phyloP scores from a whole-genome alignment of 2,113 vertebrate species.

The Lates calcarifer region DNA sequence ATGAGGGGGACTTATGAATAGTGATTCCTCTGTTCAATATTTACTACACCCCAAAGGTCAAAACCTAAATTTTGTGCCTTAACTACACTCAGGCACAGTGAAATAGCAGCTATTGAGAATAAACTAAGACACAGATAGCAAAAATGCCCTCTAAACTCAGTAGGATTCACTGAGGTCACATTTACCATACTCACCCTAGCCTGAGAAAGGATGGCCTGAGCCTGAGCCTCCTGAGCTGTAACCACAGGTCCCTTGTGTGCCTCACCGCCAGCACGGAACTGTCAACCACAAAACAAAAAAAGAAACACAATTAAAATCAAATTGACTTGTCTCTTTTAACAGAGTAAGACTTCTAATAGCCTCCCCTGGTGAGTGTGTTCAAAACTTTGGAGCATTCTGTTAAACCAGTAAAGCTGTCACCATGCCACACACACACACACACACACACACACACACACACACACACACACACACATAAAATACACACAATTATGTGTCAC shows the following conservation, averaged over 20 bases:
- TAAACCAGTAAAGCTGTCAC: slow-evolving; percentile 54
- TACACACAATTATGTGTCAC: slow-evolving; percentile 52
- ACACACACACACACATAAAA: neutral
- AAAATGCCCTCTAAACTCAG: neutral
- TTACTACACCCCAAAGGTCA: neutral
- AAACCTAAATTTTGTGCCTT: neutral
- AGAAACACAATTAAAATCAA: slow-evolving; percentile 52
- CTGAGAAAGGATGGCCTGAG: slow-evolving; percentile 97
- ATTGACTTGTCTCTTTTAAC: slow-evolving; percentile 48
- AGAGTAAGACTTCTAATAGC: slow-evolving; percentile 35
- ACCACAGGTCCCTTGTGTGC: slow-evolving; percentile 93
- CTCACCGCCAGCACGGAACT: slow-evolving; percentile 97
- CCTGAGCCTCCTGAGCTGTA: slow-evolving; percentile 96
- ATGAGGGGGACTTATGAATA: slow-evolving; percentile 15
- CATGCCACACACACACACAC: slow-evolving; percentile 19
- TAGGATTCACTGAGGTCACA: neutral
- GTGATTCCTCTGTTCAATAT: neutral
- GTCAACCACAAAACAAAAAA: slow-evolving; percentile 53
- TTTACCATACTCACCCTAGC: slow-evolving; percentile 88
- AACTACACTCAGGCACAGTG: neutral
- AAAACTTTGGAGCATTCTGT: slow-evolving; percentile 17
- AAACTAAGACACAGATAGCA: neutral
- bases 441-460: slow-evolving; percentile 1
- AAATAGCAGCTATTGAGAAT: neutral
- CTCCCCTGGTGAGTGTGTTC: slow-evolving; percentile 30